Evolutionary conservation across 2,113 vertebrate species (phyloP), one percentile per base, ranked within the genome.

Genomic region (Coregonus clupeaformis): DNA sequence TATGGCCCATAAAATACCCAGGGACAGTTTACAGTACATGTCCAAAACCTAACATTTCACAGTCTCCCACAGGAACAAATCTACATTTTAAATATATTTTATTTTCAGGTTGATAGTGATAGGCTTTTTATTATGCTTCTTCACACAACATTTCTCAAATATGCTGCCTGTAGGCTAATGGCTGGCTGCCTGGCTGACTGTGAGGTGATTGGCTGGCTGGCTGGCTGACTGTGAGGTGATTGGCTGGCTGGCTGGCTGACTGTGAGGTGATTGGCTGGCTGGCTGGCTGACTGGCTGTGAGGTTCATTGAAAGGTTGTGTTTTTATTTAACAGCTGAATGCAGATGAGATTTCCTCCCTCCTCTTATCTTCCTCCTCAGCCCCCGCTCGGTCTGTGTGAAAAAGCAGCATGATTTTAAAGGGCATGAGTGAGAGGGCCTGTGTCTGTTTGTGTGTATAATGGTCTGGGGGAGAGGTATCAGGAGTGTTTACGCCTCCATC

Each of bases 161-260:
- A 78, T 67, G 78, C 69, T 73, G 85, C 87, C 87, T 88, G 73
- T 73, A 82, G 86, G 87, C 78, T 82, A 82, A 71, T 86, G 83
- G 36, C 9, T 42, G 9, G 36, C 36, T 11, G 36, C 36, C 36
- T 42, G 36, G 36, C 36, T 42, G 36, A 42, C 36, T 42, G 36
- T 42, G 36, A 42, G 36, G 2, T 42, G 36, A 42, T 42, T 42
- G 36, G 9, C 36, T 42, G 36, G 82, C 73, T 85, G 84, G 79
- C 80, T 84, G 73, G 69, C n/a, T n/a, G n/a, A n/a, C 13, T 16
- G 3, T 68, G 68, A 80, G 76, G 89, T 87, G n/a, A n/a, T n/a
- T 86, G 83, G 36, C 9, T 42, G 9, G 36, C 36, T 11, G 36
- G 9, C 36, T 42, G 36, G 36, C 36, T 42, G 36, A 42, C 36